Conservation (phyloP, 2,113 vertebrate genomes). For the Cryptoleucopteryx plumbea region DNA sequence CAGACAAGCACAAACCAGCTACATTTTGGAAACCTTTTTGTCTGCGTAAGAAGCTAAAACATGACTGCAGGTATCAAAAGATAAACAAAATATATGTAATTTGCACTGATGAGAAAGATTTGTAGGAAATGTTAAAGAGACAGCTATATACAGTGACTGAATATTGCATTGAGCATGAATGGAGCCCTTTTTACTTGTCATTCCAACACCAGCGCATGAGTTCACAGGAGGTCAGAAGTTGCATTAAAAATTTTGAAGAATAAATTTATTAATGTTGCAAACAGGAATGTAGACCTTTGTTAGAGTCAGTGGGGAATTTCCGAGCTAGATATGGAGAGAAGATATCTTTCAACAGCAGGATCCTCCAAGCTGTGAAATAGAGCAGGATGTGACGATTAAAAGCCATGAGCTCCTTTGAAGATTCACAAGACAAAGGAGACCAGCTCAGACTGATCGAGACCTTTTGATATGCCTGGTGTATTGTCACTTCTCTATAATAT, state of each 20-base stretch:
- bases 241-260: not conserved
- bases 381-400: not conserved
- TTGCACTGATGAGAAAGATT: not conserved
- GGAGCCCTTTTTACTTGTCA: not conserved
- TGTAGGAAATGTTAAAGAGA: not conserved
- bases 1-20: not conserved
- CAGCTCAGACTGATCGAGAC: not conserved
- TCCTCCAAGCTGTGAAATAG: not conserved
- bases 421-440: not conserved
- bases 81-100: not conserved
- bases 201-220: not conserved
- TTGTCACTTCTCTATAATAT: not conserved
- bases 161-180: not conserved
- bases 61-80: not conserved
- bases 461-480: not conserved
- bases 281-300: not conserved
- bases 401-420: not conserved
- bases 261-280: not conserved
- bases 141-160: not conserved
- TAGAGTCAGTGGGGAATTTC: not conserved
- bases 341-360: not conserved
- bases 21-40: not conserved
- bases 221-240: not conserved
- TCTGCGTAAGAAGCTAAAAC: not conserved
- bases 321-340: not conserved